A percentile compares a stretch with the other conserved stretches of the same genome.
These are phyloP conservation scores for Pterobdella sp. DNA, from an alignment of 2,888 invertebrate species.

Conservation along the genomic window DNA sequence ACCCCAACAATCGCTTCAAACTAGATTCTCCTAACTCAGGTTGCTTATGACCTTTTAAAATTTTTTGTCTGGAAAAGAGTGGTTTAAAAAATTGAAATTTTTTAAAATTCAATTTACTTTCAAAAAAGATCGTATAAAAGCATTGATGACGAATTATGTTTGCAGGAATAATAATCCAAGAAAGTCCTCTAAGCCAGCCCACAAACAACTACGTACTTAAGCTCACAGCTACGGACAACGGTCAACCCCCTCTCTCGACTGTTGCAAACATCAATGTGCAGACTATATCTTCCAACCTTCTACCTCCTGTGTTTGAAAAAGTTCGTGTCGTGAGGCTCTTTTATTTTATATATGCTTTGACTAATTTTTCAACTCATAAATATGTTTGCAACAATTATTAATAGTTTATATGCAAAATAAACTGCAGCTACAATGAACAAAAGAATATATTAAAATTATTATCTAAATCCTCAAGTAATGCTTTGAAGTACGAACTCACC, in stretches of 20 bases:
- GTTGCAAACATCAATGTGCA: slow-evolving; percentile 69
- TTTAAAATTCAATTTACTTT: not conserved
- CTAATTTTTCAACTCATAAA: too few species aligned
- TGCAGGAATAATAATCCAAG: slow-evolving; percentile 67
- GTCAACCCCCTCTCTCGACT: slow-evolving; percentile 72
- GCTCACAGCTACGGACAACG: slow-evolving; percentile 74
- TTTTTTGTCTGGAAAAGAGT: not conserved
- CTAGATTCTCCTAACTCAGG: slow-evolving; percentile 23
- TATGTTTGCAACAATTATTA: too few species aligned
- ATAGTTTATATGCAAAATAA: too few species aligned
- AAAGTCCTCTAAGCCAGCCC: slow-evolving; percentile 71
- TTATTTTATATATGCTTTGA: too few species aligned
- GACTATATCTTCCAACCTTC: slow-evolving; percentile 77
- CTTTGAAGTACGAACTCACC: too few species aligned
- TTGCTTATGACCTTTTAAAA: not conserved
- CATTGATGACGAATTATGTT: slow-evolving; percentile 2
- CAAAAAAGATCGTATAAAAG: not conserved
- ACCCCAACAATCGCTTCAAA: slow-evolving; percentile 32
- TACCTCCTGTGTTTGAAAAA: slow-evolving; percentile 65
- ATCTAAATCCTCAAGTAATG: too few species aligned
- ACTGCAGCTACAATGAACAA: too few species aligned
- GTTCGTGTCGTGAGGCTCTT: too few species aligned
- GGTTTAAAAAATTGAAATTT: not conserved
- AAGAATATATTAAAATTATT: too few species aligned
- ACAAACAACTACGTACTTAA: slow-evolving; percentile 69